Percentiles rank a stretch among this genome's conserved stretches.
Evolutionary conservation across 2,113 vertebrate genomes (phyloP).

Genomic region (Sialia sialis): DNA sequence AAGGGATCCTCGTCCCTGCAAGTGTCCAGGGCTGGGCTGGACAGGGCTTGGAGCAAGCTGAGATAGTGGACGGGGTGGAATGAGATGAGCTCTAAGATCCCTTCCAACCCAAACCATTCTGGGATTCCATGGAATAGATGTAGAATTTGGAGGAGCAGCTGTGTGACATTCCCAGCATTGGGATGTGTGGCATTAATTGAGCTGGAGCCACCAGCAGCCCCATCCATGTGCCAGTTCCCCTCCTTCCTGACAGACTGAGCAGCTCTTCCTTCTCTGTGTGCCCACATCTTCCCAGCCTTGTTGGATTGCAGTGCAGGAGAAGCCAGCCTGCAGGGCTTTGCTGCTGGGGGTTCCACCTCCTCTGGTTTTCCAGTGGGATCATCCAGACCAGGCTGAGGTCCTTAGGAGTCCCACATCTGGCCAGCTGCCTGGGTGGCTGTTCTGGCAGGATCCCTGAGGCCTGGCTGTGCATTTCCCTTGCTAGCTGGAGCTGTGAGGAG

Average conservation of each 20-base stretch:
- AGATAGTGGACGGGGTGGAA: not conserved
- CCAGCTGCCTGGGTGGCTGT: not conserved
- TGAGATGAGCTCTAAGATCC: not conserved
- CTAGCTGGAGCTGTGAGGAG: not conserved
- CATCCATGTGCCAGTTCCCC: not conserved
- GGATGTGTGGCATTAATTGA: not conserved
- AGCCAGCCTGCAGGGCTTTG: not conserved
- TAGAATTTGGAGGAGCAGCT: not conserved
- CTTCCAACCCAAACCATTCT: not conserved
- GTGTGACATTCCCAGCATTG: accelerated
- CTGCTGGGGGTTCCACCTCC: not conserved
- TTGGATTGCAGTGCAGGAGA: not conserved
- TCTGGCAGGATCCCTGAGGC: not conserved
- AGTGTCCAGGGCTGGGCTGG: not conserved
- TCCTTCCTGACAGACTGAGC: not conserved
- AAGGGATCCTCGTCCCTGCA: not conserved
- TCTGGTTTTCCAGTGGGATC: not conserved
- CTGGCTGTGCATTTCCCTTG: not conserved
- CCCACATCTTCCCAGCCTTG: not conserved
- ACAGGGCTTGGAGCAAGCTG: not conserved
- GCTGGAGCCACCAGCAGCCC: not conserved
- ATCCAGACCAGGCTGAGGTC: accelerated
- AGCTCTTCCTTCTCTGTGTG: not conserved
- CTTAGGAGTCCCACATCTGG: not conserved
- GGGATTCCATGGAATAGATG: not conserved